Percentiles rank a stretch among this genome's conserved stretches.
These are phyloP conservation scores for Melieria picta DNA, from an alignment of 2,888 invertebrate genomes.

Conservation along the genomic window DNA sequence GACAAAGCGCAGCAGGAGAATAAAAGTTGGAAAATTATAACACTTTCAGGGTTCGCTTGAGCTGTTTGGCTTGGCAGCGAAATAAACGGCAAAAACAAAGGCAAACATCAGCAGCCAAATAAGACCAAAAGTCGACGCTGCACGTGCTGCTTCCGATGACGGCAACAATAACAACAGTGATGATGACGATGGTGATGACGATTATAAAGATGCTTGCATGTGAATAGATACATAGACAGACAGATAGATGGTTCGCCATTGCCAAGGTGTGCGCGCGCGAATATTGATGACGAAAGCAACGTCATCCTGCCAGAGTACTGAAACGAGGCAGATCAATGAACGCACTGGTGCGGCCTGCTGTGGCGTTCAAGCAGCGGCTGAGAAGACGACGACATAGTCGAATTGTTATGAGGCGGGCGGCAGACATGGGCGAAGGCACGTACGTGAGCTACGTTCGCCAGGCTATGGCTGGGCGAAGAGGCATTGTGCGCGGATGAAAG, in stretches of 20 bases:
- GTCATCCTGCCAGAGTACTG: conserved; percentile 7
- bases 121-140: background rate
- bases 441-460: too few relatives aligned
- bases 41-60: conserved; percentile 23
- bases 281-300: conserved; percentile 19
- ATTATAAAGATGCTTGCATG: background rate
- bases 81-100: background rate
- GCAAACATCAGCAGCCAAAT: background rate
- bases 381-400: too few relatives aligned
- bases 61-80: conserved; percentile 5
- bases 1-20: background rate
- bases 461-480: too few relatives aligned
- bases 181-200: conserved; percentile 11
- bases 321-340: background rate
- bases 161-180: conserved; percentile 4
- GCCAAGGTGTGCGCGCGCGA: background rate
- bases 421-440: too few relatives aligned
- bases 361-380: too few relatives aligned
- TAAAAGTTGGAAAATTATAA: conserved; percentile 23
- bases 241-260: background rate
- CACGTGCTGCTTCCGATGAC: conserved; percentile 3
- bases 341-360: too few relatives aligned
- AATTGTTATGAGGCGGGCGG: too few relatives aligned
- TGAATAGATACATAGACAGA: background rate
- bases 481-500: too few relatives aligned